Evolutionary conservation across 2,113 vertebrate genomes (phyloP).

Genomic region (Archilochus colubris): DNA sequence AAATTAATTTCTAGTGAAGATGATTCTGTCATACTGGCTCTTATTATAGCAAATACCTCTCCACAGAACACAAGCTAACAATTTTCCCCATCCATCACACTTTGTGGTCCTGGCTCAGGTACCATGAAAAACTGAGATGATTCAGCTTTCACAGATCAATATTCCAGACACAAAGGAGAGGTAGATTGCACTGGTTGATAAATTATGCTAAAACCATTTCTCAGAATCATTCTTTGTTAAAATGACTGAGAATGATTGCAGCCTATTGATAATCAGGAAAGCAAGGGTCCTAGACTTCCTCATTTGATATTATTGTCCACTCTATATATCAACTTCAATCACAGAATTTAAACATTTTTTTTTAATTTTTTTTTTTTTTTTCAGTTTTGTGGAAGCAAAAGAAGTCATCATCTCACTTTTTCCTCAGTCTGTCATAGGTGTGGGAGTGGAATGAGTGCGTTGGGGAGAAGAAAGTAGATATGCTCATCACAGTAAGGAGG

Average conservation of each 20-base stretch:
- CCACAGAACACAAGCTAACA: neutral
- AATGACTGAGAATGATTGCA: neutral
- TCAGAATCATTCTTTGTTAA: slow-evolving; percentile 37
- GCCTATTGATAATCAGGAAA: neutral
- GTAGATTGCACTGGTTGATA: neutral
- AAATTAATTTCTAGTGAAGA: slow-evolving; percentile 16
- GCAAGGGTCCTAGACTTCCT: neutral
- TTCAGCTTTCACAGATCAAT: neutral
- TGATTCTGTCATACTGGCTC: neutral
- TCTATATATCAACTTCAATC: neutral
- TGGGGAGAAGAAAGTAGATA: neutral
- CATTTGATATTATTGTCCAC: neutral
- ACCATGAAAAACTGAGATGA: neutral
- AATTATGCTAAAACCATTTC: neutral
- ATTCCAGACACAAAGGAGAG: neutral
- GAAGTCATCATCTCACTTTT: neutral
- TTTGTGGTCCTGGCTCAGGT: neutral
- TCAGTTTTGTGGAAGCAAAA: neutral
- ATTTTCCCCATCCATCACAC: neutral
- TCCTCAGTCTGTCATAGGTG: neutral
- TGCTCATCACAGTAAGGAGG: neutral
- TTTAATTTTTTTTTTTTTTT: too few relatives aligned
- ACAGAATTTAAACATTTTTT: neutral
- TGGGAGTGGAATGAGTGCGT: neutral
- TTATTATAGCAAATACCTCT: neutral